These are phyloP conservation scores for Bubo bubo DNA, from an alignment of 2,113 vertebrate genomes.

Conservation along the genomic window DNA sequence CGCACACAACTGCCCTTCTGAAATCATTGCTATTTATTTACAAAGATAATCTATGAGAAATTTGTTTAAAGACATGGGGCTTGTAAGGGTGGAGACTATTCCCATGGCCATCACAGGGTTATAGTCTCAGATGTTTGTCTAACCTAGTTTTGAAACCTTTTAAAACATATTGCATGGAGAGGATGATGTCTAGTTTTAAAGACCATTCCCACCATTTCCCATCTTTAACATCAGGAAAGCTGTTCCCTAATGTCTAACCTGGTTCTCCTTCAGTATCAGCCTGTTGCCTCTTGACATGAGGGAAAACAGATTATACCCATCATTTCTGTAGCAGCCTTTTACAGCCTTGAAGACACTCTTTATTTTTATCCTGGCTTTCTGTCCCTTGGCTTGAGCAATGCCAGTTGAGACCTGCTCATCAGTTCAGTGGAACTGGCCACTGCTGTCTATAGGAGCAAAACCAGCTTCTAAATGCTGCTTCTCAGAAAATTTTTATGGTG, in stretches of 20 bases:
- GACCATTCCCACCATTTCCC: neutral
- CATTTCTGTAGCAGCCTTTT: neutral
- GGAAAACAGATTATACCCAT: neutral
- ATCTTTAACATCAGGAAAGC: neutral
- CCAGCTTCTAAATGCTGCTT: neutral
- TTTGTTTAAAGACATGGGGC: neutral
- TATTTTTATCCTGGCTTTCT: neutral
- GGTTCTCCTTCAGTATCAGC: neutral
- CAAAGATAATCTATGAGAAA: neutral
- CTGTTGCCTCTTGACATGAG: neutral
- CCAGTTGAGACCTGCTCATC: neutral
- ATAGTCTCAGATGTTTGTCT: neutral
- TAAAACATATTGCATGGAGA: neutral
- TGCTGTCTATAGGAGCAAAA: neutral
- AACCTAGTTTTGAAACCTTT: neutral
- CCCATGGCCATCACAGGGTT: neutral
- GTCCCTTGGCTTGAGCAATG: neutral
- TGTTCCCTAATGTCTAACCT: neutral
- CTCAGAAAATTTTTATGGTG: accelerated
- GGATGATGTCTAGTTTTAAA: neutral
- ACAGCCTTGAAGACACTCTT: neutral
- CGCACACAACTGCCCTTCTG: neutral
- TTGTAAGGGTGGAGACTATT: neutral
- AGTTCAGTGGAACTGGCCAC: neutral
- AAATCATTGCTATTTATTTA: neutral